Conservation (phyloP, 2,797 vertebrate species). For the Paratrypauchen microcephalus region DNA sequence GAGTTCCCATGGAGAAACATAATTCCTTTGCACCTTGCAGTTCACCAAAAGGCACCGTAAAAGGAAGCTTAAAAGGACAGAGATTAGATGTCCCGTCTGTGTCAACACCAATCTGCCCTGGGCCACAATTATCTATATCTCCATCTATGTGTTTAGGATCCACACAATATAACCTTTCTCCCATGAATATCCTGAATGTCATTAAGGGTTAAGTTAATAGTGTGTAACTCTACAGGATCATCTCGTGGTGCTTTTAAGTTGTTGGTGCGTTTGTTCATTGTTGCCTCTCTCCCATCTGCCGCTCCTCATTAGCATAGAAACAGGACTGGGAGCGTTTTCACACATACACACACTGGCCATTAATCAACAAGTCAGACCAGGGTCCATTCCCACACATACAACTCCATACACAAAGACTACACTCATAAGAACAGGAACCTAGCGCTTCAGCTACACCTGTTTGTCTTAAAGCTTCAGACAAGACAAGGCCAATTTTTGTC, state of each 20-base stretch:
- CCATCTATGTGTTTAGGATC: not conserved
- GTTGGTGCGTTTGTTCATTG: constrained; percentile 73
- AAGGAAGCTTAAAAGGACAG: not conserved
- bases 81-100: constrained; percentile 12
- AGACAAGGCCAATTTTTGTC: constrained; percentile 53
- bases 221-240: constrained; percentile 37
- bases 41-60: constrained; percentile 3
- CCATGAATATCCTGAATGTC: constrained; percentile 12
- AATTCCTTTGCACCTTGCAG: not conserved
- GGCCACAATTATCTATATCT: constrained; percentile 9
- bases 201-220: constrained; percentile 18
- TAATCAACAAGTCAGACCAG: constrained; percentile 78
- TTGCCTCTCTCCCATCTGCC: constrained; percentile 77
- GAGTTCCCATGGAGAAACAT: constrained; percentile 5
- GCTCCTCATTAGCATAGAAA: constrained; percentile 78
- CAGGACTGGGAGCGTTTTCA: constrained; percentile 73
- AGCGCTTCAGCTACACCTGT: constrained; percentile 59
- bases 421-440: constrained; percentile 65
- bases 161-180: constrained; percentile 14
- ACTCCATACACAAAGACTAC: constrained; percentile 68
- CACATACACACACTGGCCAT: constrained; percentile 78
- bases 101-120: constrained; percentile 12
- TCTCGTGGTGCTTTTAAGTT: constrained; percentile 50
- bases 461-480: constrained; percentile 57
- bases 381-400: constrained; percentile 78